A percentile compares a stretch with the other conserved stretches of the same genome.
These are phyloP conservation scores for Myotis davidii DNA, from an alignment of 2,113 vertebrate genomes.

Conservation along the genomic window DNA sequence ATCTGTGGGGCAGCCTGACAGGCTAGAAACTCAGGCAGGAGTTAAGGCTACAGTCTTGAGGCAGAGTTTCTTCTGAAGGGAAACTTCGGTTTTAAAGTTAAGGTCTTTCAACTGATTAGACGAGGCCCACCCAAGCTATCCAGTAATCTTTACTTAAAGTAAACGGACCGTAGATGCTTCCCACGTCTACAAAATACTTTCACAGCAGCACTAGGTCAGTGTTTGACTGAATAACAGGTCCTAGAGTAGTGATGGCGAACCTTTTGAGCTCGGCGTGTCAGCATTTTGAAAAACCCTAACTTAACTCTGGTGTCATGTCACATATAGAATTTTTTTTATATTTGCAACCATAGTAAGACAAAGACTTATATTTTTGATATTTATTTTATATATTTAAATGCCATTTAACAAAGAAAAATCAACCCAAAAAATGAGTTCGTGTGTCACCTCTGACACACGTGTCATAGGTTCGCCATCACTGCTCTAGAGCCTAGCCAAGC, in stretches of 20 bases:
- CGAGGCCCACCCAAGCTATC: background rate
- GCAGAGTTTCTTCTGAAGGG: background rate
- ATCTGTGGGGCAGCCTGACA: background rate
- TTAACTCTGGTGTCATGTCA: no score
- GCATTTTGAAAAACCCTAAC: no score
- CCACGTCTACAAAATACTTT: background rate
- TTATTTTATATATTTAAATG: no score
- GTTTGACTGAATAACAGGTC: background rate
- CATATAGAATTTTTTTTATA: no score
- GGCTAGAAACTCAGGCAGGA: background rate
- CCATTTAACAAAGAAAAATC: no score
- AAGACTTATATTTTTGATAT: no score
- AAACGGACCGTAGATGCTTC: background rate
- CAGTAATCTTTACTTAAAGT: background rate
- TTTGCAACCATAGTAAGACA: no score
- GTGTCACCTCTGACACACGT: no score
- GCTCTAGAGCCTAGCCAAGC: background rate
- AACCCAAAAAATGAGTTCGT: no score
- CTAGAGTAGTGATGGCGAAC: background rate
- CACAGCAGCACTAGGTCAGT: background rate
- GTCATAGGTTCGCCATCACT: no score
- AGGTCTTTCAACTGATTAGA: background rate
- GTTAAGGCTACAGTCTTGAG: background rate
- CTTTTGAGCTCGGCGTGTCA: no score
- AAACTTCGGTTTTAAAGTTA: background rate